Conservation (phyloP, 1,140 invertebrate genomes). For the Anastrepha ludens region DNA sequence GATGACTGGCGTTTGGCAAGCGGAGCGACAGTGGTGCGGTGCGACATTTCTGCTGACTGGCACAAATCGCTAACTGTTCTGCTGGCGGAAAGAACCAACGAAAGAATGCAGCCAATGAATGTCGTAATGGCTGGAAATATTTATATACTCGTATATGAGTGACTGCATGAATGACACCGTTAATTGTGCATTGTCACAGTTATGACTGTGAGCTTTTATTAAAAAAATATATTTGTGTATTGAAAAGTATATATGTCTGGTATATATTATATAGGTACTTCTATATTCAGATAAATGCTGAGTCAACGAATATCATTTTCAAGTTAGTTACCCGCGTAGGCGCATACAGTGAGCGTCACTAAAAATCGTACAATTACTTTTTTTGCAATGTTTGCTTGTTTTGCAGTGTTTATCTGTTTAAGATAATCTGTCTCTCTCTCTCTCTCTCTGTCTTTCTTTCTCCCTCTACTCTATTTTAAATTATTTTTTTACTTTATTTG, state of each 20-base stretch:
- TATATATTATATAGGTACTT: too few relatives aligned
- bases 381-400: too few relatives aligned
- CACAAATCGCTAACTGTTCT: too few relatives aligned
- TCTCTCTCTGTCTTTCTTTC: too few relatives aligned
- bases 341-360: too few relatives aligned
- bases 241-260: too few relatives aligned
- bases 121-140: background rate
- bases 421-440: too few relatives aligned
- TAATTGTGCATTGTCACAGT: conserved; percentile 33
- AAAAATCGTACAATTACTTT: too few relatives aligned
- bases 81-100: background rate
- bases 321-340: too few relatives aligned
- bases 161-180: conserved; percentile 8
- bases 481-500: too few relatives aligned
- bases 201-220: background rate
- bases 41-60: conserved; percentile 12
- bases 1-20: background rate
- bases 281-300: background rate
- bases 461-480: too few relatives aligned
- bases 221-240: background rate
- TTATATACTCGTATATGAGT: background rate
- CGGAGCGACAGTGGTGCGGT: background rate
- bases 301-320: background rate
- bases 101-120: background rate
- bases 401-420: too few relatives aligned